phyloP scores from a whole-genome alignment of 1,140 invertebrate species.

The Psix sp. region DNA sequence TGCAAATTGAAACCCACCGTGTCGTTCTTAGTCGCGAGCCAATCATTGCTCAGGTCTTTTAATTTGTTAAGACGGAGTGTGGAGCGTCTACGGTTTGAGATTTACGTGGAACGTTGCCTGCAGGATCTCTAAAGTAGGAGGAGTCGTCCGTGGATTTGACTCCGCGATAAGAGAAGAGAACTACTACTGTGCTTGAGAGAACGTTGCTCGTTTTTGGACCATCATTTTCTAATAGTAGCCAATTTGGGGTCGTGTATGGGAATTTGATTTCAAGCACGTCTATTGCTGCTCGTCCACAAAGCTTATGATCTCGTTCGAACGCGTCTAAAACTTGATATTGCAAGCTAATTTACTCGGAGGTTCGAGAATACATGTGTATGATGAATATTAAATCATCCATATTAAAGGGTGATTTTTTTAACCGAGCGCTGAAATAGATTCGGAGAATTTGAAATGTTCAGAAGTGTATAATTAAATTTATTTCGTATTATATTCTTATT shows the following conservation, averaged over 20 bases:
- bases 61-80: constrained; percentile 64
- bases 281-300: background rate
- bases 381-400: too few relatives aligned
- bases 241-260: constrained; percentile 63
- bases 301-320: constrained; percentile 6
- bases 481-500: too few relatives aligned
- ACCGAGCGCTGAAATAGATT: too few relatives aligned
- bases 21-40: constrained; percentile 52
- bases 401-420: too few relatives aligned
- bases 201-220: constrained; percentile 54
- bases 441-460: too few relatives aligned
- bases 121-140: constrained; percentile 67
- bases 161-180: constrained; percentile 61
- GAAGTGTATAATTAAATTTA: too few relatives aligned
- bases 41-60: constrained; percentile 53
- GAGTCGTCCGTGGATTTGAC: constrained; percentile 64
- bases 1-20: constrained; percentile 64
- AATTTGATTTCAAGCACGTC: constrained; percentile 67
- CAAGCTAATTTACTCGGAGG: background rate
- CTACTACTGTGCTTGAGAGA: constrained; percentile 64
- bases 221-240: constrained; percentile 70
- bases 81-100: constrained; percentile 55
- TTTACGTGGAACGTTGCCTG: constrained; percentile 67
- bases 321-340: constrained; percentile 9
- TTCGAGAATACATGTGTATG: background rate